Conservation (phyloP, 2,113 vertebrate genomes). For the Camarhynchus parvulus region DNA sequence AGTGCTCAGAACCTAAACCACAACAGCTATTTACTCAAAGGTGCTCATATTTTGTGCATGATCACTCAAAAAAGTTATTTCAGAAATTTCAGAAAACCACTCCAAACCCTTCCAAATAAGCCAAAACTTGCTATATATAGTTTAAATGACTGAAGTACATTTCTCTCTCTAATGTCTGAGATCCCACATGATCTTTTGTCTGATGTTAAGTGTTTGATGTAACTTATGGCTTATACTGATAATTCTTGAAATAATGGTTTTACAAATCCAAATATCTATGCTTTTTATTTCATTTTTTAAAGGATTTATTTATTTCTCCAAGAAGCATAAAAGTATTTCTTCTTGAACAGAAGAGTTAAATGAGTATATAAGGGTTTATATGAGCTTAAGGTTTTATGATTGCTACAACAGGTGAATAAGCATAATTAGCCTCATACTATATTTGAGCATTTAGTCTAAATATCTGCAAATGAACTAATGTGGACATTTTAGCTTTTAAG, state of each 20-base stretch:
- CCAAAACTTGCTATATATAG: background rate
- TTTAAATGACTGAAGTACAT: background rate
- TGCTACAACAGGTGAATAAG: background rate
- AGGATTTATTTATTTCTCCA: background rate
- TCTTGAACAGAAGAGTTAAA: background rate
- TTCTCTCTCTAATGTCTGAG: background rate
- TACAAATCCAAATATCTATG: background rate
- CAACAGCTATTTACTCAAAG: background rate
- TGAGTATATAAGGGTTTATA: background rate
- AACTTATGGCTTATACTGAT: background rate
- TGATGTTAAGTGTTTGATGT: background rate
- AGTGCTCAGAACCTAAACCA: background rate
- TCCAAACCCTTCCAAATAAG: background rate
- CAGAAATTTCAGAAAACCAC: accelerated
- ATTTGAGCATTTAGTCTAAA: background rate
- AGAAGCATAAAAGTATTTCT: background rate
- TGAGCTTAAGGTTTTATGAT: background rate
- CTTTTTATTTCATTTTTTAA: background rate
- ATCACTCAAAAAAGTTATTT: background rate
- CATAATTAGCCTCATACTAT: background rate
- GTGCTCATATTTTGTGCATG: background rate
- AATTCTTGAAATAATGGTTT: background rate
- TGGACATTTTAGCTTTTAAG: background rate
- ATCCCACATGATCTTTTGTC: background rate
- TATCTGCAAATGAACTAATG: background rate